Evolutionary conservation across 2,113 vertebrate genomes (phyloP), one percentile per base, ranked within the genome.

Genomic region (Aspidoscelis tigris): DNA sequence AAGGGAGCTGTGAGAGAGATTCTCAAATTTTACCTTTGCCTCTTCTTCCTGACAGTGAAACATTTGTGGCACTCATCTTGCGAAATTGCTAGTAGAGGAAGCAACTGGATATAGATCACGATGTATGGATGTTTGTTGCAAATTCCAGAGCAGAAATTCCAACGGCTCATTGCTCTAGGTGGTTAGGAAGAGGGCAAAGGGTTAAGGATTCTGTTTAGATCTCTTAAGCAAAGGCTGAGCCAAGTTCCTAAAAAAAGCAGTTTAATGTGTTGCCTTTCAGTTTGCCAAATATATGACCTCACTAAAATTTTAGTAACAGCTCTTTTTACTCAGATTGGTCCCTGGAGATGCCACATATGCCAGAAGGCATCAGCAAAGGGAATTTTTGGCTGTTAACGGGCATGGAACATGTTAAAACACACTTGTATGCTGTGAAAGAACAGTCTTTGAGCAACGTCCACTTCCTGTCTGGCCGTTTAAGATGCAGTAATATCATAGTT

Each of bases 401-500:
- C n/a, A 79, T 85, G 94, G 94, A 96, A 90, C 95, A 93, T 93
- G 96, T 97, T 96, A 95, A 85, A 97, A 95, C 88, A 88, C 89
- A 91, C 86, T 90, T 26, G 1, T 88, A 92, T 89, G 93, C 90
- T 91, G 92, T 95, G 96, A 95, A 96, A 95, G 66, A 94, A 90
- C 93, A 94, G 87, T 94, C 94, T 96, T 96, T 94, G 92, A 95
- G 92, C 87, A 81, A 87, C 91, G 93, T 95, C 93, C 92, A 93
- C 94, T 95, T 97, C 97, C 95, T 97, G 96, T 94, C 92, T 96
- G 94, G 92, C 95, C 95, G 92, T 88, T 90, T 86, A 87, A 93
- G 78, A 65, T 90, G 89, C 88, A 81, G 69, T 68, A 84, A 84
- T 69, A 74, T 10, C 81, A 43, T 69, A 71, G 91, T 89, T 85